A percentile compares a stretch with the other conserved stretches of the same genome.
phyloP scores from a whole-genome alignment of 2,113 vertebrate genomes.

The Platysteira castanea region DNA sequence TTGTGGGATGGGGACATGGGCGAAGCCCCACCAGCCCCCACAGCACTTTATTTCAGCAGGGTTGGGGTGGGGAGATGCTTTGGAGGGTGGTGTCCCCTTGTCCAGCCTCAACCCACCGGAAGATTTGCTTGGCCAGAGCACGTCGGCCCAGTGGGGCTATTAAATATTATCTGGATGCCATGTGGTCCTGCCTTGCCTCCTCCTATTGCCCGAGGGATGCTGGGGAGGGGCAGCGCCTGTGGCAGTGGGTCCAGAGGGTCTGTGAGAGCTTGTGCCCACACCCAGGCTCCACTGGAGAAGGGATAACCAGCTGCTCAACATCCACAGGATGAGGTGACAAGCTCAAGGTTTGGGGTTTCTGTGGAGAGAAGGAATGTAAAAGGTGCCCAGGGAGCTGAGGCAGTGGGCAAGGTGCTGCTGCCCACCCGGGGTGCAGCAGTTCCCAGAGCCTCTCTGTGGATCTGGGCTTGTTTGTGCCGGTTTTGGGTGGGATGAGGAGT shows the following conservation, averaged over 20 bases:
- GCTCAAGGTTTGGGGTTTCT: neutral
- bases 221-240: rapidly evolving
- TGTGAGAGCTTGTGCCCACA: neutral
- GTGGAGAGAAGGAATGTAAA: neutral
- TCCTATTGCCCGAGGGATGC: neutral
- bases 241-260: neutral
- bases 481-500: neutral
- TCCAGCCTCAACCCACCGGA: neutral
- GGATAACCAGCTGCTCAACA: neutral
- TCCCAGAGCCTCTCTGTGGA: rapidly evolving
- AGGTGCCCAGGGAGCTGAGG: neutral
- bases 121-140: neutral
- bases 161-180: slow-evolving; percentile 30
- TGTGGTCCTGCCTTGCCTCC: neutral
- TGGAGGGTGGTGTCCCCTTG: neutral
- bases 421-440: rapidly evolving
- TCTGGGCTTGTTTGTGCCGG: neutral
- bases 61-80: neutral
- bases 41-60: neutral
- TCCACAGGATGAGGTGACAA: neutral
- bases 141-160: neutral
- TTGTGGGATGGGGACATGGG: neutral
- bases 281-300: neutral
- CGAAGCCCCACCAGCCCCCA: neutral
- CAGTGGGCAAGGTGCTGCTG: rapidly evolving